phyloP scores from a whole-genome alignment of 1,140 invertebrate genomes.

The Homalodisca vitripennis region DNA sequence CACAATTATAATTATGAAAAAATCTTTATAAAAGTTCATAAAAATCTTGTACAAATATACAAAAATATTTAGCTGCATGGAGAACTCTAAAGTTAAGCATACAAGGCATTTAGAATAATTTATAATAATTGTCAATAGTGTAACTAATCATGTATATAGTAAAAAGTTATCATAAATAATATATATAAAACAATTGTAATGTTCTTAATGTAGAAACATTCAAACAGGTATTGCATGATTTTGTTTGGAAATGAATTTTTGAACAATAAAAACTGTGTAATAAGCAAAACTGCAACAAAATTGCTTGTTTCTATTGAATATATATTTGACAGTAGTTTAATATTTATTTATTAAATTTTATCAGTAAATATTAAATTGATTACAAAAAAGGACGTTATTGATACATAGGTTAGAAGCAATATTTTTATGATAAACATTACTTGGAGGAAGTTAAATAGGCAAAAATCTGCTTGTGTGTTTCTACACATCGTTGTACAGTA shows the following conservation, averaged over 20 bases:
- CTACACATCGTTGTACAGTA: too few relatives aligned
- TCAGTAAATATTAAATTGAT: too few relatives aligned
- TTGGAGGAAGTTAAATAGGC: too few relatives aligned
- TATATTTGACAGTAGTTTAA: too few relatives aligned
- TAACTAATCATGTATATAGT: conserved; percentile 17
- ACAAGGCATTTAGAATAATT: background rate
- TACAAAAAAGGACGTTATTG: too few relatives aligned
- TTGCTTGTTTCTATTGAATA: too few relatives aligned
- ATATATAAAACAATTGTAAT: conserved; percentile 12
- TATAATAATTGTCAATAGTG: conserved; percentile 3
- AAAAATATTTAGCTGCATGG: background rate
- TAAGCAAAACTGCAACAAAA: too few relatives aligned
- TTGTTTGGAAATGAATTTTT: background rate
- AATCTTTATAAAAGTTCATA: background rate
- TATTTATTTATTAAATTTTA: too few relatives aligned
- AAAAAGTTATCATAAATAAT: conserved; percentile 6
- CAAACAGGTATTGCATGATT: background rate
- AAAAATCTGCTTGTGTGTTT: too few relatives aligned
- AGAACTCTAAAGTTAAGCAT: background rate
- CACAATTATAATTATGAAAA: background rate
- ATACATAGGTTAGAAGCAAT: too few relatives aligned
- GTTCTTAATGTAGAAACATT: background rate
- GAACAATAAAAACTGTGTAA: background rate
- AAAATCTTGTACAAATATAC: background rate
- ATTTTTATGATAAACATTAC: too few relatives aligned